These are phyloP conservation scores for Platyrinchus mystaceus DNA, from an alignment of 2,797 vertebrate genomes.

Conservation along the genomic window DNA sequence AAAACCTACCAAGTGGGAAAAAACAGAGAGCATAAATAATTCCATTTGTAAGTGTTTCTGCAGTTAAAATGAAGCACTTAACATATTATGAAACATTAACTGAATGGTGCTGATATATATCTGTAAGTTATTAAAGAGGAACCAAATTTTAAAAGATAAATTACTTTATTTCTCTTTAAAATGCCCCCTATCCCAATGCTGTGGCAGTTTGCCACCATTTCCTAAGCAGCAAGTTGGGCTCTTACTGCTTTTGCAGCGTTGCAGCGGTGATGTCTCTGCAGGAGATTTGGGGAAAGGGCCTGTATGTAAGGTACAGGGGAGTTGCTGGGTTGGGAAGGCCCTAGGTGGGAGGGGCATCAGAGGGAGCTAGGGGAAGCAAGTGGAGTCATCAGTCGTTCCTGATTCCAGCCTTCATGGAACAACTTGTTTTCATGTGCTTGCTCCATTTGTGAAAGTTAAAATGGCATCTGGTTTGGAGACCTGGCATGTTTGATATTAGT, in stretches of 20 bases:
- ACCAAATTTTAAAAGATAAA: background rate
- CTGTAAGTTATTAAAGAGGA: background rate
- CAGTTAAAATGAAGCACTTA: background rate
- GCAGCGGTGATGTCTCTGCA: background rate
- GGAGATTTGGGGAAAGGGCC: background rate
- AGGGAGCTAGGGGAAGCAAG: background rate
- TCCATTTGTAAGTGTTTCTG: background rate
- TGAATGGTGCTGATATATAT: background rate
- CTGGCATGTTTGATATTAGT: background rate
- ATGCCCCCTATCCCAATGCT: background rate
- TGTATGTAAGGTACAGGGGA: background rate
- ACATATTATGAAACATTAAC: background rate
- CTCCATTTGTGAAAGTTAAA: background rate
- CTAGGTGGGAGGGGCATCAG: background rate
- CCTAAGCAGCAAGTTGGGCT: background rate
- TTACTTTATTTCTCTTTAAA: background rate
- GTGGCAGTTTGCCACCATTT: background rate
- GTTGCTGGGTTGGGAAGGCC: background rate
- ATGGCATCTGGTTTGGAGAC: background rate
- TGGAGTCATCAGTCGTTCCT: fast-evolving
- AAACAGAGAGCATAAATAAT: background rate
- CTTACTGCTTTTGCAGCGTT: background rate
- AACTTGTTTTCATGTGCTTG: background rate
- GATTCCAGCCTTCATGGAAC: background rate
- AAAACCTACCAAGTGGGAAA: background rate